Conservation (phyloP, 1,140 invertebrate species). For the Cyclargus thomasi region DNA sequence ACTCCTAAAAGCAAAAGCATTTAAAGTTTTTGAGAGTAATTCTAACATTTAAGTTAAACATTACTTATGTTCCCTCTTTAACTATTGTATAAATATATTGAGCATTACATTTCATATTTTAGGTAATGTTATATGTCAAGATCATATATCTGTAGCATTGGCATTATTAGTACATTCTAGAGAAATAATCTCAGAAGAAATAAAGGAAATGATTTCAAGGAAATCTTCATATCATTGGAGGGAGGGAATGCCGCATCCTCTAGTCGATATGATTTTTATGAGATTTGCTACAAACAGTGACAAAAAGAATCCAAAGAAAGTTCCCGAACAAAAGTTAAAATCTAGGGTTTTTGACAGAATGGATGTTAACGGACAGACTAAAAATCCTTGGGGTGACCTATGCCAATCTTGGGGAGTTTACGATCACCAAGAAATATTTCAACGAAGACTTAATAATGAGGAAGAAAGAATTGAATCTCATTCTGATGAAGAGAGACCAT, state of each 20-base stretch:
- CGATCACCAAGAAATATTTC: constrained; percentile 77
- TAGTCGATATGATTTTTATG: constrained; percentile 82
- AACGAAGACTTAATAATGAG: constrained; percentile 40
- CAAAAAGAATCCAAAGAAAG: constrained; percentile 60
- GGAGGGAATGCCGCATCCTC: constrained; percentile 80
- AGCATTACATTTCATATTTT: constrained; percentile 32
- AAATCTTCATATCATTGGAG: constrained; percentile 80
- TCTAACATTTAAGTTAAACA: too few species aligned
- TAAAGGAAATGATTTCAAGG: constrained; percentile 50
- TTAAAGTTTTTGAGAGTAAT: too few species aligned
- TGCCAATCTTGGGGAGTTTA: constrained; percentile 81
- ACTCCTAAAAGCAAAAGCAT: too few species aligned
- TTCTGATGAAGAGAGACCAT: constrained; percentile 31
- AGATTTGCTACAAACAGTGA: constrained; percentile 80
- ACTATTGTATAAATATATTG: too few species aligned
- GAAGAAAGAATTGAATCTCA: constrained; percentile 36
- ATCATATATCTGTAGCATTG: constrained; percentile 81
- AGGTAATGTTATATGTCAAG: constrained; percentile 87
- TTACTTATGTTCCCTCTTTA: too few species aligned
- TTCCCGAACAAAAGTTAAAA: constrained; percentile 79
- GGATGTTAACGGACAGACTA: constrained; percentile 49
- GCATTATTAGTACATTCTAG: constrained; percentile 76
- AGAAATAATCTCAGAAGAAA: constrained; percentile 65
- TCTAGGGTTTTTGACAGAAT: constrained; percentile 46
- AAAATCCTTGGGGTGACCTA: constrained; percentile 85